Evolutionary conservation across 2,797 vertebrate species (phyloP), one percentile per base, ranked within the genome.

Genomic region (Labeo calbasu): DNA sequence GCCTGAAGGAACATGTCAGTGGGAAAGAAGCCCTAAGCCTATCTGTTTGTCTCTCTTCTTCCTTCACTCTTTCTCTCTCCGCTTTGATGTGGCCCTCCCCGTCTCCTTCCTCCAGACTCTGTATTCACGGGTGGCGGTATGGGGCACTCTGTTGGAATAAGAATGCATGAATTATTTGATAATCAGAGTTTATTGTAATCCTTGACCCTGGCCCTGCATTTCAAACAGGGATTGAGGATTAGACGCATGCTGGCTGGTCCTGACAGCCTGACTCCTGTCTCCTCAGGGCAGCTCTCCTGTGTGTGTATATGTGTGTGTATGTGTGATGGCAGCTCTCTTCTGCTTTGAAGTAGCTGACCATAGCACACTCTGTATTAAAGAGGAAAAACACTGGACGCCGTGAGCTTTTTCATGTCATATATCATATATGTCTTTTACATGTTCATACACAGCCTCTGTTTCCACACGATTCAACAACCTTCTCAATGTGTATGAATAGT

Each of bases 131-230:
- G 87, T 86, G 85, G 89, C 53, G 82, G 89, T 91, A 84, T 71
- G 84, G 87, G 88, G 85, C 57, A 88, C 92, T 94, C 88, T 89
- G 84, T 87, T 90, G 89, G 94, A 95, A 95, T 95, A 93, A 94
- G 92, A 93, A 95, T 94, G 92, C 91, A 92, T 92, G 93, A 91
- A 95, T 95, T 95, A 95, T 95, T 93, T 94, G 93, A 95, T 95
- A 89, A 94, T 94, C 91, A 91, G 91, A 94, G 92, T 94, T 94
- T 94, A 94, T 95, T 94, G 93, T 95, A 95, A 95, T 95, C 93
- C 94, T 93, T 95, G 93, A 95, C 94, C 94, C 94, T 94, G 93
- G 93, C 92, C 94, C 91, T 93, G 94, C 93, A 94, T 95, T 92
- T 94, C 90, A 94, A 94, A 94, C 91, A 93, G 91, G 93, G 94